Evolutionary conservation across 2,113 vertebrate species (phyloP).

Genomic region (Gymnorhina tibicen): DNA sequence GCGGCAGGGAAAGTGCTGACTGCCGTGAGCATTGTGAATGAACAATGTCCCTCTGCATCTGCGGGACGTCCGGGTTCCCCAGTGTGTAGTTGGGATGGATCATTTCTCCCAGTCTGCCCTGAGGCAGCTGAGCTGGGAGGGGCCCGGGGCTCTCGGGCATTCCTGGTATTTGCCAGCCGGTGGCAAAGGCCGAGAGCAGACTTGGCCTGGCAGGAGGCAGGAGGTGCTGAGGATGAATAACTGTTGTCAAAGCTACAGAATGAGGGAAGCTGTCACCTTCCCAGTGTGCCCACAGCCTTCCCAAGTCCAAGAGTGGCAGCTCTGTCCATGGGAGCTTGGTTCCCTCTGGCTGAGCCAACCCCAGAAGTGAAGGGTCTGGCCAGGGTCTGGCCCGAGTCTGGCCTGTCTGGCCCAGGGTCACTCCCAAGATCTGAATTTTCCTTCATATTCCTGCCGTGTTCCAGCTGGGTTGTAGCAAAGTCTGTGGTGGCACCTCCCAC

Average conservation of each 20-base stretch:
- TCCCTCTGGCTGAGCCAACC: neutral
- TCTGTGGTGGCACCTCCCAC: neutral
- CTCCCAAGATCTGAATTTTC: neutral
- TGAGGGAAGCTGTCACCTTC: neutral
- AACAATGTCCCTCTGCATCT: neutral
- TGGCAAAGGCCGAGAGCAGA: neutral
- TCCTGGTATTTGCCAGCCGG: neutral
- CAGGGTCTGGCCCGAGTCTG: neutral
- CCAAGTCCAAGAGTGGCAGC: neutral
- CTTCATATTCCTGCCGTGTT: neutral
- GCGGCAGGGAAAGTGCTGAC: neutral
- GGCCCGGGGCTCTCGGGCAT: fast-evolving
- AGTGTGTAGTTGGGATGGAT: neutral
- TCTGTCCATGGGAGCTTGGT: fast-evolving
- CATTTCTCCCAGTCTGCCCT: neutral
- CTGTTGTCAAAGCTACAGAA: neutral
- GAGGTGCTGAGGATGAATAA: neutral
- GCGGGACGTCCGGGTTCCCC: neutral
- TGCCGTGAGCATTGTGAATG: neutral
- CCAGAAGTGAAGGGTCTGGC: neutral
- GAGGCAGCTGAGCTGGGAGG: neutral
- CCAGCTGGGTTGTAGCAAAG: neutral
- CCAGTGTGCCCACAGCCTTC: neutral
- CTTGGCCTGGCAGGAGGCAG: fast-evolving
- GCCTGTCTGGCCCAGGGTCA: neutral